Percentiles rank a stretch among this genome's conserved stretches.
phyloP scores from a whole-genome alignment of 2,888 invertebrate species.

The Lapara coniferarum region DNA sequence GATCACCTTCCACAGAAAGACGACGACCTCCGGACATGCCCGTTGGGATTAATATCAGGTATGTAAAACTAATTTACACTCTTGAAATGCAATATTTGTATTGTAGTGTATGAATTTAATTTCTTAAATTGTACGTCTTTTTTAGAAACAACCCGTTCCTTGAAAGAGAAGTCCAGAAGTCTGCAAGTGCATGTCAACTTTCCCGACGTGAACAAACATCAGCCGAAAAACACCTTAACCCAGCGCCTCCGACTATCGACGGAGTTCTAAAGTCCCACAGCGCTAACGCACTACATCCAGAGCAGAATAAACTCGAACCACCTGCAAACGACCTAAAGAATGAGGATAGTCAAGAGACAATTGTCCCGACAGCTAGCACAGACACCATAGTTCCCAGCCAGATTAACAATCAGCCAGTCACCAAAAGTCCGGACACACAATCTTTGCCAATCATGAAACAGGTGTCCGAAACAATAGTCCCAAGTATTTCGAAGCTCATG shows the following conservation, averaged over 20 bases:
- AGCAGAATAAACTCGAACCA: slow-evolving; percentile 46
- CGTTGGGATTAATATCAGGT: slow-evolving; percentile 78
- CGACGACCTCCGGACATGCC: slow-evolving; percentile 81
- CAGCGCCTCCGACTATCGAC: slow-evolving; percentile 54
- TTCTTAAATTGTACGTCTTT: neutral
- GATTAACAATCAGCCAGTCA: slow-evolving; percentile 49
- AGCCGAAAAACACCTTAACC: slow-evolving; percentile 59
- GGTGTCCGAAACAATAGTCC: slow-evolving; percentile 62
- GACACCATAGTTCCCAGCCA: slow-evolving; percentile 69
- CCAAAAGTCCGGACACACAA: slow-evolving; percentile 38
- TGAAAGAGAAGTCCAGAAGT: slow-evolving; percentile 85
- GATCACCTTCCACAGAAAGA: slow-evolving; percentile 85
- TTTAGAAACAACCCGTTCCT: slow-evolving; percentile 80
- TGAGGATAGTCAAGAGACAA: slow-evolving; percentile 66
- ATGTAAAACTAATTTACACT: neutral
- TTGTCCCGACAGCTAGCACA: slow-evolving; percentile 60
- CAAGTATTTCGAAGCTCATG: slow-evolving; percentile 61
- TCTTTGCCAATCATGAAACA: slow-evolving; percentile 59
- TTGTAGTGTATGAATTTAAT: neutral
- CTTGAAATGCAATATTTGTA: neutral
- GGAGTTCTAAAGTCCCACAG: slow-evolving; percentile 77
- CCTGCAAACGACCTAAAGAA: slow-evolving; percentile 43
- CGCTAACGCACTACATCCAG: slow-evolving; percentile 72
- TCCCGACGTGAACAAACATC: slow-evolving; percentile 69
- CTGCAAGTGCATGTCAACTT: slow-evolving; percentile 84